Evolutionary conservation across 2,113 vertebrate genomes (phyloP).

Genomic region (Myiopsitta monachus): DNA sequence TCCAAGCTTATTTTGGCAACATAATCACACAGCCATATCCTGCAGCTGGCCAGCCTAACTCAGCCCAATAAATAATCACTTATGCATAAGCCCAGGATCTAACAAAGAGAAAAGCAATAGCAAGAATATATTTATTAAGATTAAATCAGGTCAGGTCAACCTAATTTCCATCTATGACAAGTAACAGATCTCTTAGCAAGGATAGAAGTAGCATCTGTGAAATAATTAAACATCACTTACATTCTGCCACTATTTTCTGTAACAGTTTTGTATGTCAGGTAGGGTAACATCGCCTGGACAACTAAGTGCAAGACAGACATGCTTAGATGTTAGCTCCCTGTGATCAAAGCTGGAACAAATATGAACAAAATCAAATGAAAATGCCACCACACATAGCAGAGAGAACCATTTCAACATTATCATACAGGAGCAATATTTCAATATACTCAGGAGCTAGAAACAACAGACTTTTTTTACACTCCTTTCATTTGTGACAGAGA

Average conservation of each 20-base stretch:
- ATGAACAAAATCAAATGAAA: neutral
- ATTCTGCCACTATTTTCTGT: neutral
- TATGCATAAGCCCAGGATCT: neutral
- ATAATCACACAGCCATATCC: accelerated
- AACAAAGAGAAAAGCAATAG: neutral
- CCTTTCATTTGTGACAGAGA: neutral
- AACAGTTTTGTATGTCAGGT: neutral
- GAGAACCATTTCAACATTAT: neutral
- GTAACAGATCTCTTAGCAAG: neutral
- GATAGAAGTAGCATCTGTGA: accelerated
- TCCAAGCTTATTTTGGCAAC: neutral
- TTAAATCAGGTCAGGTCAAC: neutral
- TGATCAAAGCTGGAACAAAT: neutral
- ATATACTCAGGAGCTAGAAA: neutral
- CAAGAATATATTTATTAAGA: neutral
- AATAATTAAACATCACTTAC: neutral
- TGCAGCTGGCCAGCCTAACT: neutral
- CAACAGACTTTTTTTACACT: neutral
- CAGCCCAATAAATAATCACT: neutral
- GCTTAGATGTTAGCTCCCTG: neutral
- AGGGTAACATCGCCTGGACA: neutral
- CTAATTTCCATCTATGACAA: neutral
- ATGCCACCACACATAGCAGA: neutral
- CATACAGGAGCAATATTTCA: neutral
- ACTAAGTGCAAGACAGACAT: neutral